Conservation (phyloP, 1,140 invertebrate species). For the Pogonus chalceus region DNA sequence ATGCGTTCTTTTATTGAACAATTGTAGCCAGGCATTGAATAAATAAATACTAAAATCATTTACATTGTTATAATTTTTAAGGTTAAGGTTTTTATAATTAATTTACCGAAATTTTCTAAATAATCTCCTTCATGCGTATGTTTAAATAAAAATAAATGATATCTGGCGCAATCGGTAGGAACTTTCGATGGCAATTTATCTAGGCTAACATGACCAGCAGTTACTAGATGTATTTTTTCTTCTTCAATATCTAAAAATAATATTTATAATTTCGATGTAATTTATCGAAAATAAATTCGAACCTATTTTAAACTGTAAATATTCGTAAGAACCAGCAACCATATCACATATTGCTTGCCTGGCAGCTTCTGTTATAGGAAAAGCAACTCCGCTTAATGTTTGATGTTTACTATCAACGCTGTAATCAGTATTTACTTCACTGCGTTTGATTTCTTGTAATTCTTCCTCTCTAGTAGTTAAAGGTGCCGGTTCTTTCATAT, state of each 20-base stretch:
- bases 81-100: conserved; percentile 14
- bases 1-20: conserved; percentile 94
- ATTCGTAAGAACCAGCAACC: conserved; percentile 54
- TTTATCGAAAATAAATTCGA: conserved; percentile 13
- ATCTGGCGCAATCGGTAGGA: conserved; percentile 75
- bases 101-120: conserved; percentile 67
- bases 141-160: conserved; percentile 85
- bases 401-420: conserved; percentile 79
- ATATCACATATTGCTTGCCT: conserved; percentile 61
- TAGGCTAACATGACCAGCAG: conserved; percentile 47
- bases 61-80: not conserved
- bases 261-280: not conserved
- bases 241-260: conserved; percentile 53
- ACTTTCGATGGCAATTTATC: conserved; percentile 62
- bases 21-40: conserved; percentile 92
- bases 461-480: conserved; percentile 85
- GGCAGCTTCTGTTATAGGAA: conserved; percentile 81
- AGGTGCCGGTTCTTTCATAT: conserved; percentile 73
- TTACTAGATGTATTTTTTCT: conserved; percentile 67
- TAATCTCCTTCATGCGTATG: conserved; percentile 89
- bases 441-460: conserved; percentile 66
- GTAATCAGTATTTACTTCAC: conserved; percentile 66
- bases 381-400: conserved; percentile 82
- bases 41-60: conserved; percentile 80
- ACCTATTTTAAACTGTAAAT: conserved; percentile 69